These are phyloP conservation scores for Barbus barbus DNA, from an alignment of 2,113 vertebrate genomes.

Conservation along the genomic window DNA sequence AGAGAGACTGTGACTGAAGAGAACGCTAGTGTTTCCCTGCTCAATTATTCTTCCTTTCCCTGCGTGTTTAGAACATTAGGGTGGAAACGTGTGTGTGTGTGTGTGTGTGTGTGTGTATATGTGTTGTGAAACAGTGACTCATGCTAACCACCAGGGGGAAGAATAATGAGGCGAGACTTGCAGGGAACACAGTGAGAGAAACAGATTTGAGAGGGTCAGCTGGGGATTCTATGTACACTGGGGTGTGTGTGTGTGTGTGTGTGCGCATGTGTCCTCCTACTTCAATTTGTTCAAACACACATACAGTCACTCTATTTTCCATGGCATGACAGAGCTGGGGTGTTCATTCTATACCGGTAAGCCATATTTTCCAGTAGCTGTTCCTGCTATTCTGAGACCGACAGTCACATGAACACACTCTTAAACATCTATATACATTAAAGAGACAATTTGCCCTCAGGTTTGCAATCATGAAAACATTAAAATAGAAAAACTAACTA, in stretches of 20 bases:
- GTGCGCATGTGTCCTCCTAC: neutral
- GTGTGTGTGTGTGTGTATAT: slow-evolving; percentile 28
- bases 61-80: slow-evolving; percentile 7
- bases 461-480: neutral
- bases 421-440: neutral
- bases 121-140: slow-evolving; percentile 61
- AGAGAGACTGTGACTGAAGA: neutral
- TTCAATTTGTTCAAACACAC: neutral
- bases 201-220: slow-evolving; percentile 49
- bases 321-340: neutral
- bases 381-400: slow-evolving; percentile 11
- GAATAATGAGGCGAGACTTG: slow-evolving; percentile 67
- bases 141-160: slow-evolving; percentile 66
- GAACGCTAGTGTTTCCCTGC: neutral
- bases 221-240: slow-evolving; percentile 49
- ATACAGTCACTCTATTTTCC: slow-evolving; percentile 16
- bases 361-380: slow-evolving; percentile 7
- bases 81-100: neutral
- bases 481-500: neutral
- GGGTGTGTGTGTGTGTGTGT: slow-evolving; percentile 29
- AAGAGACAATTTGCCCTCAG: neutral
- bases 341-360: neutral
- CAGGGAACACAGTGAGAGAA: slow-evolving; percentile 41
- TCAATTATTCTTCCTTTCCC: slow-evolving; percentile 13
- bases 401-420: neutral